Percentiles rank a stretch among this genome's conserved stretches.
Conservation (phyloP, 2,113 vertebrate genomes). For the Leptobrachium ailaonicum region DNA sequence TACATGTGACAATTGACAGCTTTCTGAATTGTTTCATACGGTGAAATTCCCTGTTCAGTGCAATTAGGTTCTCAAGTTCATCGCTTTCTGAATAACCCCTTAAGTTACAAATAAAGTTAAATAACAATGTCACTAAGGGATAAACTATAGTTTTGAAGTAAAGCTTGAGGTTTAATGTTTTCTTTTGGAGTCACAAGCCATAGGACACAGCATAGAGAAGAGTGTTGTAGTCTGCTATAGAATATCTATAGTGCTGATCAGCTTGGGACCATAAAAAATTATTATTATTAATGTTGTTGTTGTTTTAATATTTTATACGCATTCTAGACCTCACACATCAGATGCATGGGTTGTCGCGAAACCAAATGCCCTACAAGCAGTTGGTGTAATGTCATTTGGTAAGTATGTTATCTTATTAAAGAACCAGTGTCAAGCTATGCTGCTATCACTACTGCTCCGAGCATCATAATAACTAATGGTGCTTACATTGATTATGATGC, state of each 20-base stretch:
- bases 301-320: slow-evolving; percentile 39
- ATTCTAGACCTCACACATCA: slow-evolving; percentile 76
- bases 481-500: no score
- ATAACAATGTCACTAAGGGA: slow-evolving; percentile 27
- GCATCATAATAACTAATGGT: no score
- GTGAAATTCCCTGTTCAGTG: no score
- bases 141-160: slow-evolving; percentile 4
- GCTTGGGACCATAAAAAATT: slow-evolving; percentile 1
- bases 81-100: no score
- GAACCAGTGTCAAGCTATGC: no score
- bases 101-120: slow-evolving; percentile 2
- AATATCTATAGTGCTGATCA: no score
- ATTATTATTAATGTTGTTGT: not conserved
- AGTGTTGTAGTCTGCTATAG: no score
- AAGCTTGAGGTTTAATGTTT: slow-evolving; percentile 32
- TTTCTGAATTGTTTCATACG: no score
- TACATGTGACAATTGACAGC: no score
- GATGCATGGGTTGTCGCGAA: slow-evolving; percentile 88
- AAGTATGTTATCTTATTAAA: slow-evolving; percentile 54
- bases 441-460: no score
- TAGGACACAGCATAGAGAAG: not conserved
- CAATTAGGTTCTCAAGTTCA: no score
- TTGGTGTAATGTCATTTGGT: slow-evolving; percentile 96
- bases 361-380: slow-evolving; percentile 82
- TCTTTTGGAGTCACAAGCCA: not conserved